Conservation (phyloP, 1,140 invertebrate genomes). For the Calycopis cecrops region DNA sequence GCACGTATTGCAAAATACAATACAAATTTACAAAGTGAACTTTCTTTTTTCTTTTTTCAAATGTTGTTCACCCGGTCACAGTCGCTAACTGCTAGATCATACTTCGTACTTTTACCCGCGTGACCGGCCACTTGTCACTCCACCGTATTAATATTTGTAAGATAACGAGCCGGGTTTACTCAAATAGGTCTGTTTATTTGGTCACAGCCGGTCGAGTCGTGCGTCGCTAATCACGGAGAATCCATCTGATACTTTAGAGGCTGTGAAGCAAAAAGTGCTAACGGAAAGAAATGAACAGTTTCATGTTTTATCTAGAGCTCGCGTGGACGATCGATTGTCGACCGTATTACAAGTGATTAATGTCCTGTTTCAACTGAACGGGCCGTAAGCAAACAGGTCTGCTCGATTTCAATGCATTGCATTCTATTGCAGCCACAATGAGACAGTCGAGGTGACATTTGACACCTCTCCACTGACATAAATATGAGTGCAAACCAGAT, state of each 20-base stretch:
- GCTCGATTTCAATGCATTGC: conserved; percentile 53
- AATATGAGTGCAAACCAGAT: conserved; percentile 42
- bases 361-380: conserved; percentile 34
- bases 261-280: conserved; percentile 52
- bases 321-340: conserved; percentile 26
- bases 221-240: conserved; percentile 52
- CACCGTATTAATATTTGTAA: conserved; percentile 40
- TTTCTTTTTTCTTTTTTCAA: too few relatives aligned
- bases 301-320: conserved; percentile 34
- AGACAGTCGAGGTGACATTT: conserved; percentile 58
- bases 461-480: conserved; percentile 58
- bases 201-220: conserved; percentile 41
- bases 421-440: conserved; percentile 63
- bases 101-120: conserved; percentile 29
- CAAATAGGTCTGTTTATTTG: conserved; percentile 38
- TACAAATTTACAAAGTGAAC: too few relatives aligned
- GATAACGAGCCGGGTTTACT: conserved; percentile 36
- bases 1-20: too few relatives aligned
- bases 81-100: neutral
- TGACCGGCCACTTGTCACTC: conserved; percentile 40
- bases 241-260: conserved; percentile 55
- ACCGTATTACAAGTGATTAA: conserved; percentile 28
- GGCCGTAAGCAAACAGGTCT: conserved; percentile 47
- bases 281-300: conserved; percentile 65
- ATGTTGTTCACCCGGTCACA: neutral